Percentiles rank a stretch among this genome's conserved stretches.
phyloP scores from a whole-genome alignment of 1,140 invertebrate species.

The Lepidostoma basale region DNA sequence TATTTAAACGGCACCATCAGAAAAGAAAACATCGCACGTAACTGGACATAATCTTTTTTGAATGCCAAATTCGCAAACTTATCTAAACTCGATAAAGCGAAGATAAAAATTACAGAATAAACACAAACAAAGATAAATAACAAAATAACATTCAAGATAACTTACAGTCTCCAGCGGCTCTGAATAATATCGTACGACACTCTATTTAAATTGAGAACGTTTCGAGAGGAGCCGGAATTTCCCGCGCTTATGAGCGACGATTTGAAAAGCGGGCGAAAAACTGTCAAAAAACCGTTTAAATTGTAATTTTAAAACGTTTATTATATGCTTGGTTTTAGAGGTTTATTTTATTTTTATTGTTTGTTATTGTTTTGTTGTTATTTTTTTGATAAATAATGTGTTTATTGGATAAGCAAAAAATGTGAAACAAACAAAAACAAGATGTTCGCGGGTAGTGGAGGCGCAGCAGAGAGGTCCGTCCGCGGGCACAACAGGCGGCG shows the following conservation, averaged over 20 bases:
- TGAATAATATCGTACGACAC: too few relatives aligned
- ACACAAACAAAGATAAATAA: too few relatives aligned
- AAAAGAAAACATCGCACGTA: too few relatives aligned
- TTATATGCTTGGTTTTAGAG: neutral
- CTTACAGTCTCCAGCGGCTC: neutral
- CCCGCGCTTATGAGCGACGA: neutral
- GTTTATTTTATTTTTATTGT: neutral
- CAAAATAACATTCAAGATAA: neutral
- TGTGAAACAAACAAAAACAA: neutral
- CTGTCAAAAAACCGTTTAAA: neutral
- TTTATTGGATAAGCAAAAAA: neutral
- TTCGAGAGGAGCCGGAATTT: neutral
- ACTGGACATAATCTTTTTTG: too few relatives aligned
- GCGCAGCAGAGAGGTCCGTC: neutral
- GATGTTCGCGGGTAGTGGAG: neutral
- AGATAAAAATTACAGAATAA: too few relatives aligned
- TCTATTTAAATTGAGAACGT: neutral
- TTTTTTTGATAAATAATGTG: neutral
- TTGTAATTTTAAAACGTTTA: neutral
- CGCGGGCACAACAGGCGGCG: constrained; percentile 44
- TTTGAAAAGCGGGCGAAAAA: neutral
- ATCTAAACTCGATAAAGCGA: too few relatives aligned
- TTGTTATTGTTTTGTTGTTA: neutral
- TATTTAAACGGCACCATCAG: too few relatives aligned
- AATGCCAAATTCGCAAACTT: too few relatives aligned